phyloP scores from a whole-genome alignment of 2,888 invertebrate species.

The Acleris laterana region DNA sequence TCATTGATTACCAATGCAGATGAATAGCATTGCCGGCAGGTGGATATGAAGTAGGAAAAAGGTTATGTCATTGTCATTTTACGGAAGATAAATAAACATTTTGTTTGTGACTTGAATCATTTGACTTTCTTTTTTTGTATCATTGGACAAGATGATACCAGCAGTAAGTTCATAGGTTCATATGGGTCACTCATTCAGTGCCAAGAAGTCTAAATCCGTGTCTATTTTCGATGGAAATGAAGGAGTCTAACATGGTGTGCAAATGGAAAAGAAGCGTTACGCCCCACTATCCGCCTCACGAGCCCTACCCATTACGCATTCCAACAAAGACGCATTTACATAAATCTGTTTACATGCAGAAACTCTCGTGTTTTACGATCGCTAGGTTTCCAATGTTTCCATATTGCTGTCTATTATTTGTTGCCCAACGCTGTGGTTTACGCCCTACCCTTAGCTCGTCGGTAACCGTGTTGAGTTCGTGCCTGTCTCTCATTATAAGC shows the following conservation, averaged over 20 bases:
- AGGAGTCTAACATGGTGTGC: neutral
- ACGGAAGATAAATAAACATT: no score
- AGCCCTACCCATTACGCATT: conserved; percentile 35
- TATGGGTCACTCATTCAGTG: no score
- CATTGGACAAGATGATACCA: no score
- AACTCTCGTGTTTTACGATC: conserved; percentile 37
- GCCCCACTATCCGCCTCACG: conserved; percentile 20
- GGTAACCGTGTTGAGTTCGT: conserved; percentile 53
- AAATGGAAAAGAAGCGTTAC: conserved; percentile 13
- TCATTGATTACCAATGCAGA: neutral
- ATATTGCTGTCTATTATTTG: conserved; percentile 43
- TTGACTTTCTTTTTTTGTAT: no score
- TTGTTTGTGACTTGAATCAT: no score
- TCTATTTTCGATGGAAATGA: neutral
- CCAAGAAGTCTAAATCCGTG: no score
- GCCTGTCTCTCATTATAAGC: conserved; percentile 64
- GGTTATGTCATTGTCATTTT: neutral
- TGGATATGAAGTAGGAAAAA: neutral
- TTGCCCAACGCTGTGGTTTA: conserved; percentile 50
- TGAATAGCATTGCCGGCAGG: neutral
- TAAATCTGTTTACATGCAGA: conserved; percentile 37
- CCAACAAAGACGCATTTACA: conserved; percentile 37
- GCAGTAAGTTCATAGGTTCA: no score
- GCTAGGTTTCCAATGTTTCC: conserved; percentile 22
- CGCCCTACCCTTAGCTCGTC: conserved; percentile 40